Conservation (phyloP, 2,888 invertebrate species). For the Resseliella maxima region DNA sequence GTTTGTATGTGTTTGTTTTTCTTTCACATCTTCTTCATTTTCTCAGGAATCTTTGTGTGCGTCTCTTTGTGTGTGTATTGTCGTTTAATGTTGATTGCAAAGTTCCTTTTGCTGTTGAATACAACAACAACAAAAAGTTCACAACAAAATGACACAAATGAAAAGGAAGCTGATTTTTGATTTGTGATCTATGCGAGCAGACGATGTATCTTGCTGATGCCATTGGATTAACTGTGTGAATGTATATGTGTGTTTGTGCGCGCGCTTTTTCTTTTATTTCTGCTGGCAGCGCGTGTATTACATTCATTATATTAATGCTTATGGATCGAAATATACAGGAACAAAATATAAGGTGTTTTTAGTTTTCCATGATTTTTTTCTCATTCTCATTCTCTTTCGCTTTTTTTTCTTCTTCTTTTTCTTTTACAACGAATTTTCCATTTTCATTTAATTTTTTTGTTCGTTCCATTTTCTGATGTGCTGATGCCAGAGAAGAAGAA, state of each 20-base stretch:
- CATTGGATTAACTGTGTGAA: neutral
- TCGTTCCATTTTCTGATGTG: neutral
- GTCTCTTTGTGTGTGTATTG: neutral
- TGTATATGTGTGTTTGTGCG: too few relatives aligned
- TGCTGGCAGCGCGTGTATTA: neutral
- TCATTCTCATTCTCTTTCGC: neutral
- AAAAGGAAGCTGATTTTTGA: conserved; percentile 51
- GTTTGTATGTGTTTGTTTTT: neutral
- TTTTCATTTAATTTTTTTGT: conserved; percentile 40
- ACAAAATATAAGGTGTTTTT: conserved; percentile 9
- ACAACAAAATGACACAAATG: conserved; percentile 27
- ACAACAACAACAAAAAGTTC: neutral
- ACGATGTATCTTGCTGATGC: neutral
- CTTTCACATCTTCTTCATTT: neutral
- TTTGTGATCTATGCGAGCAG: conserved; percentile 30
- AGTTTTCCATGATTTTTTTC: neutral
- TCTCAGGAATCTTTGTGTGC: neutral
- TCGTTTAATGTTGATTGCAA: conserved; percentile 46
- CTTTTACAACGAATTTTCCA: conserved; percentile 9
- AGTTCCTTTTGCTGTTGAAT: conserved; percentile 19
- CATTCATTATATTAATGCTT: conserved; percentile 38
- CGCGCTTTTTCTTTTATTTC: neutral
- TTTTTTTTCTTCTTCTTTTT: neutral
- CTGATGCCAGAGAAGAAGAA: neutral
- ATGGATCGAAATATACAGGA: neutral